A percentile compares a stretch with the other conserved stretches of the same genome.
Evolutionary conservation across 2,113 vertebrate species (phyloP).

Genomic region (Apeltes quadracus): DNA sequence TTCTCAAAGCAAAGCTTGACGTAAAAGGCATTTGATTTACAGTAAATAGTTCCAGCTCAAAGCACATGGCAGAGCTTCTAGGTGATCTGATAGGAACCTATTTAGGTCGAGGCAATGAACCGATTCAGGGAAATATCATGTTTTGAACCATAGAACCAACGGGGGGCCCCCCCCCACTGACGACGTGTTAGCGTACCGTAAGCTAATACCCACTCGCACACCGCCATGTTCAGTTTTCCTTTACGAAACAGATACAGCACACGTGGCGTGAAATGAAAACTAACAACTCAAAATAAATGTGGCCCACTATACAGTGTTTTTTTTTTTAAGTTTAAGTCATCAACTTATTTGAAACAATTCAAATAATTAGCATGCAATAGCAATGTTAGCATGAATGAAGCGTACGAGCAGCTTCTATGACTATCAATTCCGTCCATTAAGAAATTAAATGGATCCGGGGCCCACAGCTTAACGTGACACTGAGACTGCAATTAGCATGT

Average conservation of each 20-base stretch:
- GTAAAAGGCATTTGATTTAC: neutral
- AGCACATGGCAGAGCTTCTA: neutral
- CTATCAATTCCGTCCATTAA: conserved; percentile 4
- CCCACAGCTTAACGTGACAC: conserved; percentile 18
- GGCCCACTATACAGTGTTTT: neutral
- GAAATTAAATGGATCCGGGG: conserved; percentile 17
- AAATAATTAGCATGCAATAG: neutral
- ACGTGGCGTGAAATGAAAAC: neutral
- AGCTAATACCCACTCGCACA: neutral
- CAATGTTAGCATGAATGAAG: neutral
- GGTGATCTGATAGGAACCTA: neutral
- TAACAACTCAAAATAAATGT: neutral
- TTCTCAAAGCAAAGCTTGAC: neutral
- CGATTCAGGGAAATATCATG: neutral
- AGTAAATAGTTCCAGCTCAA: neutral
- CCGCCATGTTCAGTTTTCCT: neutral
- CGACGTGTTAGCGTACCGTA: neutral
- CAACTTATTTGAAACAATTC: neutral
- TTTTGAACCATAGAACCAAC: neutral
- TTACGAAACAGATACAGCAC: neutral
- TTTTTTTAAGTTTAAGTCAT: neutral
- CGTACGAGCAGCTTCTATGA: neutral
- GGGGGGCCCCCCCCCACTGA: too few species aligned
- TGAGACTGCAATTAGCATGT: conserved; percentile 33
- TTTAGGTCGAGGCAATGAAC: neutral